phyloP scores from a whole-genome alignment of 2,113 vertebrate species.

The Cyphomyrus discorhynchus region DNA sequence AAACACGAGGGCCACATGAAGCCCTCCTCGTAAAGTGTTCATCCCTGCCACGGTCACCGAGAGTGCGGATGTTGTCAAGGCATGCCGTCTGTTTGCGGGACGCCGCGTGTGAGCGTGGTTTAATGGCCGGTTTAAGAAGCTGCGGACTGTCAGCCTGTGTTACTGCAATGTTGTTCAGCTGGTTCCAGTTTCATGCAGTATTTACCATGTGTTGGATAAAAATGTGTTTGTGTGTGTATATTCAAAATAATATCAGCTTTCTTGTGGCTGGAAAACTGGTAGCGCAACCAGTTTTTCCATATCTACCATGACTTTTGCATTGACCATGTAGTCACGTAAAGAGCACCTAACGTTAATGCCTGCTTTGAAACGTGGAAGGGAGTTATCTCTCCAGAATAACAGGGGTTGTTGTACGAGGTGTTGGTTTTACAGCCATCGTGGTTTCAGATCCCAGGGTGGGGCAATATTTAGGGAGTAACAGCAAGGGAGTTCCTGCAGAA shows the following conservation, averaged over 20 bases:
- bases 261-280: background rate
- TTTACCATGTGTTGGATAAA: background rate
- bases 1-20: background rate
- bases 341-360: background rate
- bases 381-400: background rate
- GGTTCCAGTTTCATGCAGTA: background rate
- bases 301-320: background rate
- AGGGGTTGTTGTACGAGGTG: background rate
- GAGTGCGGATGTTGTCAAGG: background rate
- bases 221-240: background rate
- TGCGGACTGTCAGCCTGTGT: background rate
- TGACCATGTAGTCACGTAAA: background rate
- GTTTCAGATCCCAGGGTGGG: background rate
- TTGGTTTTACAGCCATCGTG: background rate
- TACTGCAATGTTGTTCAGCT: background rate
- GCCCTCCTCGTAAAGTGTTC: background rate
- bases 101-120: background rate
- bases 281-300: background rate
- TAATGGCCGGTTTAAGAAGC: background rate
- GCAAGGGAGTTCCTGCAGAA: background rate
- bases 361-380: background rate
- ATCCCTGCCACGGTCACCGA: background rate
- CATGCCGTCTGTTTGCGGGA: background rate
- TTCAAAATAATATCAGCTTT: background rate
- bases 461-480: background rate